Conservation (phyloP, 1,140 invertebrate genomes). For the Aphis craccivora region DNA sequence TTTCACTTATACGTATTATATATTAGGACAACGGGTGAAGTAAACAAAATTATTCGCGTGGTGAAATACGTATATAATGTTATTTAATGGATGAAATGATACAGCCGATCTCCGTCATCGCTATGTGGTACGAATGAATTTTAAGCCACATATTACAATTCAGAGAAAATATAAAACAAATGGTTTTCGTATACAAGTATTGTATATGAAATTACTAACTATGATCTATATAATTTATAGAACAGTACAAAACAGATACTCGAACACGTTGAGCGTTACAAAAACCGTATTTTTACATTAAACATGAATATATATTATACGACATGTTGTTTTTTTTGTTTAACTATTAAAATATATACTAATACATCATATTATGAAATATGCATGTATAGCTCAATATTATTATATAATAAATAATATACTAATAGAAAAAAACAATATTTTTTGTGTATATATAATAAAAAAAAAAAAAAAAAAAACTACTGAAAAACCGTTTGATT, state of each 20-base stretch:
- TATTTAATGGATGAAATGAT: not conserved
- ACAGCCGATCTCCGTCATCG: not conserved
- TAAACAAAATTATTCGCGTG: not conserved
- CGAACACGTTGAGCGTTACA: not conserved
- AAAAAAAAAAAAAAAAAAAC: too few species aligned
- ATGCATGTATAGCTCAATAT: not conserved
- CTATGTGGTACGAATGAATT: not conserved
- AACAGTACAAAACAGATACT: constrained; percentile 15
- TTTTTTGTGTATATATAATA: not conserved
- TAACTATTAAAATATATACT: not conserved
- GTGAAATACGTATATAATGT: not conserved
- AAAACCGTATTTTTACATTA: not conserved
- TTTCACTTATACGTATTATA: not conserved
- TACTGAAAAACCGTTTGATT: not conserved
- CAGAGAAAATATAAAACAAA: not conserved
- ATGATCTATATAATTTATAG: not conserved
- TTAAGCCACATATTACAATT: not conserved
- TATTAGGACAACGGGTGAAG: not conserved
- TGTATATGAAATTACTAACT: not conserved
- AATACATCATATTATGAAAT: not conserved
- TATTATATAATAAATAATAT: not conserved
- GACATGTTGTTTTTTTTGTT: not conserved
- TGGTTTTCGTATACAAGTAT: not conserved
- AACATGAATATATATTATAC: not conserved
- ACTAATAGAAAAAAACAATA: not conserved